Evolutionary conservation across 2,888 invertebrate genomes (phyloP).

Genomic region (Pollenia amentaria): DNA sequence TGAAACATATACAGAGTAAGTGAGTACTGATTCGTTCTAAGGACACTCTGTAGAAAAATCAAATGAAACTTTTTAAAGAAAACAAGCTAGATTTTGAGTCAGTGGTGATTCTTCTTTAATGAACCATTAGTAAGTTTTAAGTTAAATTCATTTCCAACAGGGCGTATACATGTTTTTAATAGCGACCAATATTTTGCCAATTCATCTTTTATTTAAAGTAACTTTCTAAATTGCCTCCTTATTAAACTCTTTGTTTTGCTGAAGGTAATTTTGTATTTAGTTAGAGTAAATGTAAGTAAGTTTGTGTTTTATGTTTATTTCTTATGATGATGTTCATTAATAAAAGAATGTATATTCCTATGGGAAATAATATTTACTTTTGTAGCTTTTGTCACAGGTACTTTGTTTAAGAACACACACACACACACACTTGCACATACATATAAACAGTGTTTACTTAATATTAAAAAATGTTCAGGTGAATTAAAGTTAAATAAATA

Average conservation of each 20-base stretch:
- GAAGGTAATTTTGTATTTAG: background rate
- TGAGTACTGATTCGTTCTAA: too few species aligned
- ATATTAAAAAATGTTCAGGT: slow-evolving; percentile 54
- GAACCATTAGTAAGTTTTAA: too few species aligned
- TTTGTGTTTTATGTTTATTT: background rate
- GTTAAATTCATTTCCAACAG: too few species aligned
- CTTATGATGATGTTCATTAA: slow-evolving; percentile 37
- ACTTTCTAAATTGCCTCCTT: background rate
- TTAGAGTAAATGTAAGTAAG: background rate
- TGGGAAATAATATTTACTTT: slow-evolving; percentile 55
- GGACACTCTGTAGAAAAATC: too few species aligned
- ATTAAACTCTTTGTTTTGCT: background rate
- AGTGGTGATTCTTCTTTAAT: too few species aligned
- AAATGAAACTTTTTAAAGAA: too few species aligned
- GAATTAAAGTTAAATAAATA: slow-evolving; percentile 60
- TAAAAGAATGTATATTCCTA: slow-evolving; percentile 43
- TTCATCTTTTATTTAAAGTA: too few species aligned
- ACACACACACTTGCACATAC: background rate
- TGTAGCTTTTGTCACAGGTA: slow-evolving; percentile 6
- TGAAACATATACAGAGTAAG: too few species aligned
- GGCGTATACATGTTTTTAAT: too few species aligned
- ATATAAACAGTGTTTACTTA: background rate
- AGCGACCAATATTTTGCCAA: too few species aligned
- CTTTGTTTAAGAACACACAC: slow-evolving; percentile 2
- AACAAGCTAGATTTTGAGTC: too few species aligned